Evolutionary conservation across 2,888 invertebrate species (phyloP), one percentile per base, ranked within the genome.

Genomic region (Trachelus tabidus): DNA sequence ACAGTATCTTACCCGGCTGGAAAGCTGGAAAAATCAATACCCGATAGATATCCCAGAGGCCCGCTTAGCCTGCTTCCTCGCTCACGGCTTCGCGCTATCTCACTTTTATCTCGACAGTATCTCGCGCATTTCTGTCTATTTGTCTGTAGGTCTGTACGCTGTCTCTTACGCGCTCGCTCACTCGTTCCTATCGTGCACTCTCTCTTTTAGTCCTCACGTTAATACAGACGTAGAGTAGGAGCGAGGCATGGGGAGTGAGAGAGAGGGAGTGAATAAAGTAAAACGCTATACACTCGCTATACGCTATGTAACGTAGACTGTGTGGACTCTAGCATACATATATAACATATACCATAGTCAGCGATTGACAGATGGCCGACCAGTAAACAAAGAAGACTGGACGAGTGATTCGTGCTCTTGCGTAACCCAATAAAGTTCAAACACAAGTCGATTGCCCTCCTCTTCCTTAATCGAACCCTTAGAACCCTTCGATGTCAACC

Each of bases 71-170:
- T 79, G 80, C 81, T 84, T 83, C 78, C 79, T 79, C 79, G 81
- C 84, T 84, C 78, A 73, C 79, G 86, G 87, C 84, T 85, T 83
- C 84, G 83, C 83, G 82, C 84, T 89, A 87, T 89, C 88, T 87
- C 84, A 77, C 85, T 87, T 87, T 88, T 88, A 89, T 89, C 85
- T 82, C 87, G 85, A 88, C 88, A 85, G 83, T 86, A 88, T 87
- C 83, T 83, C 81, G 83, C 82, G 56, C 82, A 83, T 82, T 79
- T 81, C 73, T 82, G 79, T 73, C 71, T 76, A 81, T 82, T 79
- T 79, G 75, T 78, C 76, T 40, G 40, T 40, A 15, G 77, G 77
- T 74, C 73, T 35, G 40, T 40, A 31, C 37, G 34, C 69, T 34
- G 37, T 75, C 79, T 73, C 74, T 56, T 69, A 75, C 40, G 68